Evolutionary conservation across 1,140 invertebrate species (phyloP).

Genomic region (Xylocopa sonorina): DNA sequence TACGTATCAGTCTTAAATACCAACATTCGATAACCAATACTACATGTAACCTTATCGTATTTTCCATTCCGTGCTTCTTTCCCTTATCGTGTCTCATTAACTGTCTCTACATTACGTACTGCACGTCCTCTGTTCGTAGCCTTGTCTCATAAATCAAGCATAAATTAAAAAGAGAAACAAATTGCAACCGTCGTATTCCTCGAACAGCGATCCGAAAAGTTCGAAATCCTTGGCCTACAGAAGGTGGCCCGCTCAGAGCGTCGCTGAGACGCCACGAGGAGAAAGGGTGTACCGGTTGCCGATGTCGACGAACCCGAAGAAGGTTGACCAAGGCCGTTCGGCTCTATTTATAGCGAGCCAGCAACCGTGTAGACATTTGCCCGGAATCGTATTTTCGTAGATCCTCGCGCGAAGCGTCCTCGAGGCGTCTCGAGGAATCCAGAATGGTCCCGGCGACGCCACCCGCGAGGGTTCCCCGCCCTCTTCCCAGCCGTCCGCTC

Average conservation of each 20-base stretch:
- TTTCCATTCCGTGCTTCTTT: too few species aligned
- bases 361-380: constrained; percentile 62
- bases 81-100: too few species aligned
- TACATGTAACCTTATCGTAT: too few species aligned
- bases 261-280: neutral
- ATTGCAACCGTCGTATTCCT: too few species aligned
- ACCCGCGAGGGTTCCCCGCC: neutral
- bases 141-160: too few species aligned
- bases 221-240: constrained; percentile 4
- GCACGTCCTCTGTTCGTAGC: too few species aligned
- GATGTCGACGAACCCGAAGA: constrained; percentile 62
- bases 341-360: constrained; percentile 63
- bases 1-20: too few species aligned
- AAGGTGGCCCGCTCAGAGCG: neutral
- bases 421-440: constrained; percentile 24
- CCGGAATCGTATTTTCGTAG: constrained; percentile 60
- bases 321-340: constrained; percentile 67
- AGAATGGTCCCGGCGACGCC: constrained; percentile 30
- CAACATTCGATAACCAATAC: too few species aligned
- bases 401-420: constrained; percentile 36
- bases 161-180: neutral
- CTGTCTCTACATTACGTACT: too few species aligned
- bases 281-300: constrained; percentile 41
- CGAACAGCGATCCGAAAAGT: constrained; percentile 14
- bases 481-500: neutral